Evolutionary conservation across 2,888 invertebrate species (phyloP).

Genomic region (Odontothrips loti): DNA sequence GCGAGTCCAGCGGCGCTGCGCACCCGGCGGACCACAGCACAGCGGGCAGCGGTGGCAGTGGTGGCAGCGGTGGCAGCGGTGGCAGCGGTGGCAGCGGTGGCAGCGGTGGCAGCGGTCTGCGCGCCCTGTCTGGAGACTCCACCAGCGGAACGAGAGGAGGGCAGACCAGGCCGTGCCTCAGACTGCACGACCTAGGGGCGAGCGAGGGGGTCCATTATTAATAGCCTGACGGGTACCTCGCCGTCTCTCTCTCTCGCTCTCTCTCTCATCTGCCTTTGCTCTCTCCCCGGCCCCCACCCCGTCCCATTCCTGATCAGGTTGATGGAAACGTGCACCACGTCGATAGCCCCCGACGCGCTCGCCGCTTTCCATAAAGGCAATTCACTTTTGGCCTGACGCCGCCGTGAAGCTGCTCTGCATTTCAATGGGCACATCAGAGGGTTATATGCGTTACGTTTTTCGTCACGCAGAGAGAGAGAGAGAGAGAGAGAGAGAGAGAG

Average conservation of each 20-base stretch:
- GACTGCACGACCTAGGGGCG: not conserved
- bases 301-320: not conserved
- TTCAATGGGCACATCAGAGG: slow-evolving; percentile 11
- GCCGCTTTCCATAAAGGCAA: slow-evolving; percentile 6
- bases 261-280: not conserved
- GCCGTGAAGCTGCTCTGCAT: not conserved
- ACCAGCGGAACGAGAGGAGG: no score
- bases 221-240: not conserved
- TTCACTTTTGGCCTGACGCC: slow-evolving; percentile 11
- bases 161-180: not conserved
- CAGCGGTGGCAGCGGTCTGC: no score
- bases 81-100: no score
- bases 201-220: not conserved
- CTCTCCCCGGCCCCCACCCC: not conserved
- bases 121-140: no score
- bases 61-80: no score
- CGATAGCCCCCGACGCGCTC: not conserved
- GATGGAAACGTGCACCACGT: not conserved
- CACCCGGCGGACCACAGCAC: no score
- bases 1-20: no score
- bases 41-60: no score
- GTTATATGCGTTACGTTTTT: not conserved
- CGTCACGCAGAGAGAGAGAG: not conserved
- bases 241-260: not conserved
- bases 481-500: not conserved